phyloP scores from a whole-genome alignment of 2,113 vertebrate species.

The Cinclus mexicanus region DNA sequence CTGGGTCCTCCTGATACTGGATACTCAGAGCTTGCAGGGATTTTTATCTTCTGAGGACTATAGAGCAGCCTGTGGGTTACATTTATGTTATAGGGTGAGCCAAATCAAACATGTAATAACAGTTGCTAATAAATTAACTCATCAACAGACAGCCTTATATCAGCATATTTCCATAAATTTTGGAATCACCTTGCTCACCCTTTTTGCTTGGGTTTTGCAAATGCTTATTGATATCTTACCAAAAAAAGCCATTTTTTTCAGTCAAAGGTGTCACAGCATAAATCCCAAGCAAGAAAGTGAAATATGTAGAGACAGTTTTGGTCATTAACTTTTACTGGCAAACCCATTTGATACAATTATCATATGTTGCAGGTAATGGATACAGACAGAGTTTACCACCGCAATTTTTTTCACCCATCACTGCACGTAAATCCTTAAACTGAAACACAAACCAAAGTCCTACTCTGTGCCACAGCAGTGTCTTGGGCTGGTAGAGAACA shows the following conservation, averaged over 20 bases:
- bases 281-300: not conserved
- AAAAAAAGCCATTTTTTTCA: not conserved
- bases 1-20: not conserved
- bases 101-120: not conserved
- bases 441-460: not conserved
- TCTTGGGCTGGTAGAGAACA: not conserved
- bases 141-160: not conserved
- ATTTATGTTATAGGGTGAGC: not conserved
- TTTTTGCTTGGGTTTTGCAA: not conserved
- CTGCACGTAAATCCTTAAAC: not conserved
- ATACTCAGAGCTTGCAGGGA: not conserved
- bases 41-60: not conserved
- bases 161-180: not conserved
- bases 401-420: not conserved
- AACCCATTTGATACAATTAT: not conserved
- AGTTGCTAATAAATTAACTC: not conserved
- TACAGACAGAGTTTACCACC: not conserved
- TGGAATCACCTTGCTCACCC: not conserved
- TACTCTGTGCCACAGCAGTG: not conserved
- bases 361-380: not conserved
- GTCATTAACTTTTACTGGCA: conserved; percentile 11
- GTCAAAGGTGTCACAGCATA: not conserved
- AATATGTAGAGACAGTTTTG: not conserved
- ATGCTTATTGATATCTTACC: not conserved
- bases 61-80: not conserved